Conservation (phyloP, 2,113 vertebrate genomes). For the Eulemur macaco region DNA sequence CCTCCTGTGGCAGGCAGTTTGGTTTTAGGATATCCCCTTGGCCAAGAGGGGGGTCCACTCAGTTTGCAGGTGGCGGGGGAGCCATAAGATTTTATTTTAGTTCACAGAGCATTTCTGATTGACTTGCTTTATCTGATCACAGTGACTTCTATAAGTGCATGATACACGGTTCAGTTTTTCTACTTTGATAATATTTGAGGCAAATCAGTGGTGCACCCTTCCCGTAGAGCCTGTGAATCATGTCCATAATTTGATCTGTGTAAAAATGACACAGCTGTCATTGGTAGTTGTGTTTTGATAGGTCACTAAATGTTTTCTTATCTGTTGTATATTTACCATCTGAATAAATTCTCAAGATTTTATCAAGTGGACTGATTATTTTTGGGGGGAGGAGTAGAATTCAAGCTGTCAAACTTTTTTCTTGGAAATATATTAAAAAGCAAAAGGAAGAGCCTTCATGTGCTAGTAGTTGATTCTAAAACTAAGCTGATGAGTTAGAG, state of each 20-base stretch:
- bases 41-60: no score
- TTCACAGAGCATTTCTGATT: background rate
- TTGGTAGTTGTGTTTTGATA: background rate
- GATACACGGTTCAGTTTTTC: background rate
- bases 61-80: no score
- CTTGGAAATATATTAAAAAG: background rate
- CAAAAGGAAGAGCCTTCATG: background rate
- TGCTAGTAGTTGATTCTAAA: background rate
- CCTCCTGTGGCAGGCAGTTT: no score
- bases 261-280: background rate
- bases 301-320: background rate
- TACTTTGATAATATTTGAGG: background rate
- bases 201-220: no score
- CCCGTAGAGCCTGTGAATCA: background rate
- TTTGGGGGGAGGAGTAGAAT: background rate
- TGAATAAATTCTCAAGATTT: background rate
- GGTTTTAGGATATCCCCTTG: no score
- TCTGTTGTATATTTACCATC: background rate
- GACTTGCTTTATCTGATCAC: background rate
- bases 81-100: no score
- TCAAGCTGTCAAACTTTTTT: background rate
- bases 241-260: rapidly evolving
- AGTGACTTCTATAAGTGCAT: background rate
- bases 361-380: background rate
- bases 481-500: rapidly evolving